These are phyloP conservation scores for Toxonevra muliebris DNA, from an alignment of 2,888 invertebrate genomes.

Conservation along the genomic window DNA sequence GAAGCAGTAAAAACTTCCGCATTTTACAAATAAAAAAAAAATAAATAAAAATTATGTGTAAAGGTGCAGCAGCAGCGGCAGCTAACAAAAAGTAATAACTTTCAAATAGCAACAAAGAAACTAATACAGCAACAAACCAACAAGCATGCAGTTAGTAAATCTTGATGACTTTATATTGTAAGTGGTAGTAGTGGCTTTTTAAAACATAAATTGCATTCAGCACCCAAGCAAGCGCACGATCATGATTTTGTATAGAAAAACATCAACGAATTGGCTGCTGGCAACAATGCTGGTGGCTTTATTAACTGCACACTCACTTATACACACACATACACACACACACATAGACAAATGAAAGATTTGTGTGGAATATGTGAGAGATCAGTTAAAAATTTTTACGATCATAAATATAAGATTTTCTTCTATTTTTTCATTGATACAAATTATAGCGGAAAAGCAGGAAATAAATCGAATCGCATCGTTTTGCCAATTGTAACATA, in stretches of 20 bases:
- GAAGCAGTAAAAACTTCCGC: conserved; percentile 7
- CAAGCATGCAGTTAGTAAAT: not conserved
- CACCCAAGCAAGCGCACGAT: not conserved
- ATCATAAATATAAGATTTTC: not conserved
- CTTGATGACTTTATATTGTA: conserved; percentile 12
- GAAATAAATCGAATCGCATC: not conserved
- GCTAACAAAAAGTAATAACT: conserved; percentile 29
- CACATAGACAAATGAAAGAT: not conserved
- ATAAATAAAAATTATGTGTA: not conserved
- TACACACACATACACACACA: not conserved
- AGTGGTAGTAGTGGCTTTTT: not conserved
- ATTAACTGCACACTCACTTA: not conserved
- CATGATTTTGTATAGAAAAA: not conserved
- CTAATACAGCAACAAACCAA: too few species aligned
- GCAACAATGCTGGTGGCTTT: not conserved
- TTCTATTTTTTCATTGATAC: too few species aligned
- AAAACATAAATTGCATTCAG: not conserved
- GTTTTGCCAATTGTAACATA: not conserved
- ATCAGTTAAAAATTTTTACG: not conserved
- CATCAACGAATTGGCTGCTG: not conserved
- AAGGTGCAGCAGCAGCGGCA: conserved; percentile 19
- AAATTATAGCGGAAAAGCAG: not conserved
- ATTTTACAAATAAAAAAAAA: too few species aligned
- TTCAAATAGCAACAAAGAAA: conserved; percentile 13
- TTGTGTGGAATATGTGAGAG: not conserved